Conservation (phyloP, 2,113 vertebrate species). For the Echinops telfairi region DNA sequence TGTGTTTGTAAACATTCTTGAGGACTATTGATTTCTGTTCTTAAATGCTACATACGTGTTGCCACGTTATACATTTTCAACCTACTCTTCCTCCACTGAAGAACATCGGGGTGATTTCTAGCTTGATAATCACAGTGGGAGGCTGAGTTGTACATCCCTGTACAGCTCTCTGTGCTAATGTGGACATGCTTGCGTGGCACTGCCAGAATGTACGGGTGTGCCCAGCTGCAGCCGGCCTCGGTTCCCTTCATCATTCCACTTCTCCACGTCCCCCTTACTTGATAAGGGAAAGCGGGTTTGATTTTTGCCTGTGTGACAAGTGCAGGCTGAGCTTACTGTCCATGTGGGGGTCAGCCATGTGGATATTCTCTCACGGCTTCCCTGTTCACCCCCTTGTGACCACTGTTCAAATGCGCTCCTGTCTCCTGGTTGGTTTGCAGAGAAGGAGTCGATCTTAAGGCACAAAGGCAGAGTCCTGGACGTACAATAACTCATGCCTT, state of each 20-base stretch:
- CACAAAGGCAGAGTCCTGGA: background rate
- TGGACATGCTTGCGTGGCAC: background rate
- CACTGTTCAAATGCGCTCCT: constrained; percentile 16
- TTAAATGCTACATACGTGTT: background rate
- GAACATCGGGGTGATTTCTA: too few relatives aligned
- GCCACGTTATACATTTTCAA: background rate
- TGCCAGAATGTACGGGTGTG: too few relatives aligned
- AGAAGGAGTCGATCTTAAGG: background rate
- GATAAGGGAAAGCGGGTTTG: background rate
- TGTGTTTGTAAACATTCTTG: background rate
- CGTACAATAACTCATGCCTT: background rate
- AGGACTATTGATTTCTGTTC: background rate
- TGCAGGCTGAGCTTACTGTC: too few relatives aligned
- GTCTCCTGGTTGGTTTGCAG: background rate
- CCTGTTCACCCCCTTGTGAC: background rate
- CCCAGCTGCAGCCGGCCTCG: too few relatives aligned
- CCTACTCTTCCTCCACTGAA: too few relatives aligned
- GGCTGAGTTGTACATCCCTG: background rate
- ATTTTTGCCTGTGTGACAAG: background rate
- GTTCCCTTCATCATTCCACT: background rate
- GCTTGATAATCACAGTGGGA: background rate
- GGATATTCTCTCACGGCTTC: background rate
- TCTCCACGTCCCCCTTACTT: background rate
- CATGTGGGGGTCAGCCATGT: background rate
- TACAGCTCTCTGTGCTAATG: background rate